Evolutionary conservation across 2,888 invertebrate genomes (phyloP), one percentile per base, ranked within the genome.

Genomic region (Priocnemis perturbator): DNA sequence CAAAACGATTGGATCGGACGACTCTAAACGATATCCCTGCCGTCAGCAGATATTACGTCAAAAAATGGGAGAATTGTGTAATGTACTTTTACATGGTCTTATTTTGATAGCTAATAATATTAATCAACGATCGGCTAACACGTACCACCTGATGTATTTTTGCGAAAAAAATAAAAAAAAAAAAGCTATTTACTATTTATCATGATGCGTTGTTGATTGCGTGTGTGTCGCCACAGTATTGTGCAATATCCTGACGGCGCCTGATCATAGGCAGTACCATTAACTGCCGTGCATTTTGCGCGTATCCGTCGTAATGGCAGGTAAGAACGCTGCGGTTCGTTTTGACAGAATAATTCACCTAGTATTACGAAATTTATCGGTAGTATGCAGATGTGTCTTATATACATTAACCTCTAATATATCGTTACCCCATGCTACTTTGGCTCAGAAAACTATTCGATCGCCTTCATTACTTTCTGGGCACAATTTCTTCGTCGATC

Each of bases 101-200:
- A 47, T 69, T 69, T 62, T 60, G 20, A 52, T 69, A 69, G 60
- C 19, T 19, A 77, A 76, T 70, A 70, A 77, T 70, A 73, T 73
- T 70, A 69, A 74, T 71, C 71, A 50, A 73, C 48, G 67, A 70
- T 77, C 71, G 73, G 73, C 69, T 69, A 67, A 56, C 61, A 69
- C 65, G 64, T 72, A 71, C 74, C 71, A 75, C 73, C 61, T 71
- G 69, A 81, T 74, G 74, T 79, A 81, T 81, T 71, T 77, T 80
- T 74, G 65, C 19, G 64, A 73, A 53, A 73, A 76, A 82, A 78
- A 78, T 73, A 77, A 73, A 53, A 73, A 76, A 81, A 78, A 78
- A 76, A 77, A 67, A 53, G 50, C 67, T 77, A 70, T 76, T 75
- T 72, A 73, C 69, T 70, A 70, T 59, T 57, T n/a, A 44, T 3